Evolutionary conservation across 2,797 vertebrate genomes (phyloP).

Genomic region (Trematomus bernacchii): DNA sequence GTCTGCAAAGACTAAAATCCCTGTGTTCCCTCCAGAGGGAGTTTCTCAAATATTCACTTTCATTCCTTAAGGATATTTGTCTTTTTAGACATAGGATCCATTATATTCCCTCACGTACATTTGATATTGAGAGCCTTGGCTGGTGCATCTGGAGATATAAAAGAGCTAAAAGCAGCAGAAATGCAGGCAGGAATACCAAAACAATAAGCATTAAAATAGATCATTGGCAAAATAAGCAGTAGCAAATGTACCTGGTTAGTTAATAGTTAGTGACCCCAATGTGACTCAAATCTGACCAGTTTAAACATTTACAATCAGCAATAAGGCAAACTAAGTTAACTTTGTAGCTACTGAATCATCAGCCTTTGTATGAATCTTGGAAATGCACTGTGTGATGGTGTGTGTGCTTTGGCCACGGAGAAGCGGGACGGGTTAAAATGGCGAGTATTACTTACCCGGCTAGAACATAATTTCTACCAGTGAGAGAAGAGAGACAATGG

Average conservation of each 20-base stretch:
- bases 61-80: too few relatives aligned
- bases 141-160: too few relatives aligned
- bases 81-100: too few relatives aligned
- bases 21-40: too few relatives aligned
- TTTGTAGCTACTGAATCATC: neutral
- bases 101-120: too few relatives aligned
- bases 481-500: slow-evolving; percentile 88
- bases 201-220: too few relatives aligned
- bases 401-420: slow-evolving; percentile 31
- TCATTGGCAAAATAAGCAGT: too few relatives aligned
- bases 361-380: slow-evolving; percentile 48
- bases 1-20: too few relatives aligned
- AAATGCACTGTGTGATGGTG: slow-evolving; percentile 75
- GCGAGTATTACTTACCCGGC: slow-evolving; percentile 91
- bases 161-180: too few relatives aligned
- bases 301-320: neutral
- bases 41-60: too few relatives aligned
- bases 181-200: too few relatives aligned
- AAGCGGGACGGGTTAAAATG: slow-evolving; percentile 49
- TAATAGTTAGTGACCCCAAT: neutral
- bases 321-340: neutral
- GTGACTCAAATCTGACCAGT: neutral
- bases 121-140: too few relatives aligned
- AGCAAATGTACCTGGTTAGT: neutral
- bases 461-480: slow-evolving; percentile 98